Percentiles rank a stretch among this genome's conserved stretches.
Evolutionary conservation across 2,113 vertebrate species (phyloP).

Genomic region (Willisornis vidua): DNA sequence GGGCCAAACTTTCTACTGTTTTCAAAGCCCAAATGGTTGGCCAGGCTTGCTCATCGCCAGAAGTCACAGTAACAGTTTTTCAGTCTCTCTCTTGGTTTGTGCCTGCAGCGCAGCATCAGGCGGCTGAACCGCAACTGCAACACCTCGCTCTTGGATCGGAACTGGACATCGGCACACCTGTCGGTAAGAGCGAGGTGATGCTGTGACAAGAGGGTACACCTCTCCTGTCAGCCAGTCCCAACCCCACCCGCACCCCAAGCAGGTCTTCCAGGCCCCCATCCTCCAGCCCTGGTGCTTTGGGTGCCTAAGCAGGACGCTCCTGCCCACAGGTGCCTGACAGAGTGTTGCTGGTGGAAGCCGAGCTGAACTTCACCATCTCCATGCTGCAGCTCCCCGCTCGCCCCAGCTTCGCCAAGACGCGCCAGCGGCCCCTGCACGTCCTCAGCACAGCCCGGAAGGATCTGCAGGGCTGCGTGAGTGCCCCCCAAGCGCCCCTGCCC

Average conservation of each 20-base stretch:
- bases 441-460: not conserved
- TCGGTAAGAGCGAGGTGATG: not conserved
- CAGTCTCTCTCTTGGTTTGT: not conserved
- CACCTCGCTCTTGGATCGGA: not conserved
- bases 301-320: not conserved
- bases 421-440: not conserved
- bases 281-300: not conserved
- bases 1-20: accelerated
- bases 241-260: accelerated
- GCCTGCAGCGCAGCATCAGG: not conserved
- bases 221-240: not conserved
- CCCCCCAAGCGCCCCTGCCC: accelerated
- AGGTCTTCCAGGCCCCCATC: accelerated
- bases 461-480: constrained; percentile 35
- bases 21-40: not conserved
- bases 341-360: not conserved
- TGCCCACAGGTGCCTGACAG: not conserved
- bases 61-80: not conserved
- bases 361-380: not conserved
- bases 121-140: not conserved
- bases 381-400: not conserved
- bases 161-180: not conserved
- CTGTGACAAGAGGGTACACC: not conserved
- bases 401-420: not conserved
- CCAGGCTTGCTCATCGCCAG: accelerated